Evolutionary conservation across 2,113 vertebrate species (phyloP), one percentile per base, ranked within the genome.

Genomic region (Paralichthys olivaceus): DNA sequence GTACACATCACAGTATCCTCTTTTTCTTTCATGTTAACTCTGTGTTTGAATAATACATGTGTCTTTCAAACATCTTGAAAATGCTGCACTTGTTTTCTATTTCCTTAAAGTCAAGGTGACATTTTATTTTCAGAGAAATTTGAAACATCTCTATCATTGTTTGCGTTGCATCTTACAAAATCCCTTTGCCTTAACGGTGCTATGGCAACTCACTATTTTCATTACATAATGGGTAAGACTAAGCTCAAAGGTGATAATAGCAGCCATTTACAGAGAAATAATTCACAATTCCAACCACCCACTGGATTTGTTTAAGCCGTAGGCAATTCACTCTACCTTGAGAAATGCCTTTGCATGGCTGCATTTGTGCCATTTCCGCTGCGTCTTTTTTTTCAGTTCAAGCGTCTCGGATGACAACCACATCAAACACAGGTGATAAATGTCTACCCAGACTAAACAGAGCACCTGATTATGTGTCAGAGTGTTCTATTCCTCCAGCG

Each of bases 381-480:
- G 54, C 68, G 51, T 72, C 29, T 8, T 19, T 53, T 40, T 13
- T 13, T 64, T 55, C 37, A 34, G 12, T 25, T 25, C 51, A 65
- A 77, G 56, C 40, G 23, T 87, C 80, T 87, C 70, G 60, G 65
- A 65, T 80, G 84, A 87, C 79, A 66, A 80, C 68, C 77, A 71
- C 85, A 85, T 85, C 81, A 90, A 87, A 87, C 78, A 84, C 84
- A 84, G 90, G 90, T 90, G 90, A 91, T 89, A 74, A 88, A 88
- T 77, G 82, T 84, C 85, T 79, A 65, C 76, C 70, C 74, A 66
- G 62, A 89, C 90, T 88, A 88, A 91, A 85, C 79, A 75, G 60
- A 89, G 79, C 77, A 9, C 82, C 79, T 89, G 87, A 89, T 85
- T 79, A 86, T 63, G 62, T 88, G 88, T 90, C 85, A 85, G 68